Base-by-base conservation (phyloP, 2,113 vertebrate species). In the Suncus etruscus region DNA sequence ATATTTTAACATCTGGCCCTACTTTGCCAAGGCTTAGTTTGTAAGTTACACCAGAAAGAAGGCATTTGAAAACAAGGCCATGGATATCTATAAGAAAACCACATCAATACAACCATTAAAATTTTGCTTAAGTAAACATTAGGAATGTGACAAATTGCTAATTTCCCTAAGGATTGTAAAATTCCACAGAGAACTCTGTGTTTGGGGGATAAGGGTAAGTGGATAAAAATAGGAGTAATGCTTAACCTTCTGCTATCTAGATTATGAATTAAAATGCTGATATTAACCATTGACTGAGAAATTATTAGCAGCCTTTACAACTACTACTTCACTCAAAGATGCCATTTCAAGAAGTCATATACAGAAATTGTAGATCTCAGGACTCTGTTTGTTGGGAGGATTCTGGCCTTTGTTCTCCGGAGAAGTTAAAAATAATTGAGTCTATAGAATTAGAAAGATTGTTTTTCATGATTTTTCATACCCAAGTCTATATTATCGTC, bases 101-200 rank as follows among this genome's bases (percentile, higher is more conserved):
- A 96, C 94, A 96, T 94, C 94, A 95, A 69, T 88, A 29, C 45
- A 32, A 89, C 87, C 6, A 4, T 91, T 94, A 92, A 93, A 90
- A 83, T 94, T 68, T 95, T 94, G 63, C 83, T 88, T 83, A 94
- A 79, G 87, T 83, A 95, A 96, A 95, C 88, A 88, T 91, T 89
- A 92, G 32, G 65, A 95, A 93, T 95, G 84, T 96, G 89, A 96
- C 92, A 96, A 94, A 96, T 93, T 92, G 87, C 83, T 93, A 86
- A 94, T 92, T 96, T 95, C 90, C 91, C 94, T 76, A 95, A 93
- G 63, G 76, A 86, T 16, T 11, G 11, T 92, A 95, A 92, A 94
- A 91, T 92, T 87, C 54, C 77, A 73, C 77, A 31, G 72, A 80
- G 75, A 93, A 73, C 9, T 45, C 70, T 73, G 27, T 29, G 11